Evolutionary conservation across 2,888 invertebrate genomes (phyloP).

Genomic region (Byasa hedistus): DNA sequence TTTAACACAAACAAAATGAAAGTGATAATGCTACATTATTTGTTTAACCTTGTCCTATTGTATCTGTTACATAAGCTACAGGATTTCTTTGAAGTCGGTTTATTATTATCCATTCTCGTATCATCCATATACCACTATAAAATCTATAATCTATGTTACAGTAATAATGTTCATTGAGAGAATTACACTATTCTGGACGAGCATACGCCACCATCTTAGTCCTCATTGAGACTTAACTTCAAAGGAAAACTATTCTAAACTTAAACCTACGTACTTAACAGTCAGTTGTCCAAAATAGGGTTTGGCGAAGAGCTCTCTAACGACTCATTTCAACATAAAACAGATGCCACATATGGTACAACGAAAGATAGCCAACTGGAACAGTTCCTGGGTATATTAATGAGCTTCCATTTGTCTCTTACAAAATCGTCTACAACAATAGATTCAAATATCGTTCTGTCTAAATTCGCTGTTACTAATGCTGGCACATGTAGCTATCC

Average conservation of each 20-base stretch:
- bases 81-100: too few relatives aligned
- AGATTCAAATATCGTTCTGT: neutral
- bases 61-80: too few relatives aligned
- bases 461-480: neutral
- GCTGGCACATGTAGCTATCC: neutral
- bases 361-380: neutral
- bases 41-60: neutral
- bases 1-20: neutral
- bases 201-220: too few relatives aligned
- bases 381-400: neutral
- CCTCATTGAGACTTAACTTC: too few relatives aligned
- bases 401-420: neutral
- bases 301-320: neutral
- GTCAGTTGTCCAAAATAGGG: neutral
- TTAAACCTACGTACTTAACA: too few relatives aligned
- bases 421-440: neutral
- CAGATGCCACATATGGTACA: neutral
- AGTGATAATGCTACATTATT: too few relatives aligned
- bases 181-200: too few relatives aligned
- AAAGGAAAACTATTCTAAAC: too few relatives aligned
- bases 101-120: too few relatives aligned
- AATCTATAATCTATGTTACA: too few relatives aligned
- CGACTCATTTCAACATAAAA: neutral
- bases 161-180: too few relatives aligned
- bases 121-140: too few relatives aligned